Base-by-base conservation (phyloP, 2,888 invertebrate genomes). In the Oasisia sp. region DNA sequence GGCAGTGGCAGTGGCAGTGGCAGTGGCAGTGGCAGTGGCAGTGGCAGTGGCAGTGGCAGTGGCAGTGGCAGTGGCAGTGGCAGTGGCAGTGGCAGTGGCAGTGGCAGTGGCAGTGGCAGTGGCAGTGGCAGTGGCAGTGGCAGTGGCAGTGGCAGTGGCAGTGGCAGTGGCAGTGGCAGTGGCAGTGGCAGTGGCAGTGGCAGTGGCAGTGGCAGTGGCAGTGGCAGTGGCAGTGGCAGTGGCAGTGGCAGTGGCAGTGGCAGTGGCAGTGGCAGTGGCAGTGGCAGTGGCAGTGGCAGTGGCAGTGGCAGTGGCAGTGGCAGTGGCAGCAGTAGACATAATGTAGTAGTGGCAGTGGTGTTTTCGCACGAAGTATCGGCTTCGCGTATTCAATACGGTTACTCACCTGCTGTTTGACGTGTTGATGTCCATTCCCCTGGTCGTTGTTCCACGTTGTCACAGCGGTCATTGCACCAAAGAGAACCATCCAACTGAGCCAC, bases 281-380 rank as follows among this genome's bases (percentile, higher is more conserved):
- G 91, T 92, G 91, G 91, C 91, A 92, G 91, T 92, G 91, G 91
- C 91, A 91, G 91, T 92, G 91, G 91, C 91, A 92, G 91, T 92
- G 91, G 91, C 91, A 92, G 91, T 92, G 91, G 91, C 91, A 92
- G 91, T 92, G 91, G 91, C 91, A 92, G 91, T 92, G 89, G 91
- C 91, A 92, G 92, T 92, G 91, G 92, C 91, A 92, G 92, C 91
- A 91, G 92, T 92, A 92, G 92, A 91, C 91, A 91, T n/a, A n/a
- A n/a, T n/a, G 89, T 89, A 89, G 89, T 5, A 89, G 8, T 89
- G 0, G 89, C 8, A 14, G 89, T 89, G 8, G 89, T 89, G 8
- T n/a, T n/a, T n/a, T n/a, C n/a, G n/a, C n/a, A n/a, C n/a, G 38
- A 38, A 2, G 1, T 38, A 4, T 38, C 38, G 38, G 38, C 38